A percentile compares a stretch with the other conserved stretches of the same genome.
These are phyloP conservation scores for Bradypodion ventrale DNA, from an alignment of 2,797 vertebrate genomes.

Conservation along the genomic window DNA sequence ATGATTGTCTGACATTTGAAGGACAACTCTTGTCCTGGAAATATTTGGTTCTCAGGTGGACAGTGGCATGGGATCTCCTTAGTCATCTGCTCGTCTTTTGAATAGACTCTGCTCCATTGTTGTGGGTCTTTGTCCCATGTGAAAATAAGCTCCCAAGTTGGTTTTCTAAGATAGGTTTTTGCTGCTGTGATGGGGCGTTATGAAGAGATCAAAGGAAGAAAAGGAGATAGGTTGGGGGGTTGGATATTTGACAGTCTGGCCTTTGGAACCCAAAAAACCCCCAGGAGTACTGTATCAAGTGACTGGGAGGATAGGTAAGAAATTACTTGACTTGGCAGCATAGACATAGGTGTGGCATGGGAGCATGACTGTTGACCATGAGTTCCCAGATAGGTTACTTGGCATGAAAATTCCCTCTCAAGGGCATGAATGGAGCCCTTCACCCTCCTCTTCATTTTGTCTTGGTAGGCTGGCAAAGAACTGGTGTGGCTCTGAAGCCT, in stretches of 20 bases:
- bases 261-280: background rate
- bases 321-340: background rate
- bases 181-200: background rate
- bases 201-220: background rate
- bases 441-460: no score
- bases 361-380: background rate
- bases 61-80: background rate
- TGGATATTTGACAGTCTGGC: background rate
- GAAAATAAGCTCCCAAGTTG: background rate
- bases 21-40: background rate
- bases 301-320: background rate
- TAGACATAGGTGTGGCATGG: background rate
- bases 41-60: no score
- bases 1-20: no score
- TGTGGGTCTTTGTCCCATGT: background rate
- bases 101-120: background rate
- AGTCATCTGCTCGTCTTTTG: background rate
- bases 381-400: background rate
- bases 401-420: background rate
- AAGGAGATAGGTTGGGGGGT: no score
- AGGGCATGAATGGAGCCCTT: background rate
- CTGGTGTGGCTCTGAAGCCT: constrained; percentile 7
- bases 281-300: background rate
- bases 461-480: constrained; percentile 26
- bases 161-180: background rate